Base-by-base conservation (phyloP, 2,113 vertebrate genomes). In the Callionymus lyra region DNA sequence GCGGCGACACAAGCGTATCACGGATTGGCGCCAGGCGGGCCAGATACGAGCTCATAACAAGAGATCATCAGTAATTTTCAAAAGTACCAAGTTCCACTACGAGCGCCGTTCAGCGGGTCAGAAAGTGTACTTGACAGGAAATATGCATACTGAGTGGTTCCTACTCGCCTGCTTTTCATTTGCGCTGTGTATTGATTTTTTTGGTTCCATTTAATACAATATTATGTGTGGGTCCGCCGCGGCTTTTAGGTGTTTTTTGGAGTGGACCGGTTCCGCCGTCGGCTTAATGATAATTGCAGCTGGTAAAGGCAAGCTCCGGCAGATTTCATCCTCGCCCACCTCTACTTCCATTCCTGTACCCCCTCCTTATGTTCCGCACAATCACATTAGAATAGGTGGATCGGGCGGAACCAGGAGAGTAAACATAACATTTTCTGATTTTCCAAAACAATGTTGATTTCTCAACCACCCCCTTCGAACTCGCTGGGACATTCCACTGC, bases 41-140 rank as follows among this genome's bases (percentile, higher is more conserved):
- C 75, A 74, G 70, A 80, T 74, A 76, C 65, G 64, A 70, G 76
- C 71, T 77, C 80, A 73, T 84, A 76, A 82, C 74, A 80, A 74
- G 75, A 76, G 78, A 80, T 77, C 77, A 84, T 81, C 76, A 65
- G 78, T 76, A 76, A 81, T 86, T 83, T 84, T 76, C 70, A 75
- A 72, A 80, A 82, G 79, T 71, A 83, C 68, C 56, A 78, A 81
- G 81, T 81, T 84, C 71, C 47, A 69, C 65, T 41, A 36, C 45
- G 58, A 72, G 72, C 61, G 58, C 65, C 72, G 69, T 79, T 84
- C 80, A 80, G 72, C 47, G 53, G 83, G 85, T 85, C 85, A 87
- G 71, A 86, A 85, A 83, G 82, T 85, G 84, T 84, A 85, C 83
- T 86, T 86, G 85, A 87, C 83, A 84, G 81, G 65, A 85, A 87